Conservation (phyloP, 2,113 vertebrate species). For the Erythrocercus mccallii region DNA sequence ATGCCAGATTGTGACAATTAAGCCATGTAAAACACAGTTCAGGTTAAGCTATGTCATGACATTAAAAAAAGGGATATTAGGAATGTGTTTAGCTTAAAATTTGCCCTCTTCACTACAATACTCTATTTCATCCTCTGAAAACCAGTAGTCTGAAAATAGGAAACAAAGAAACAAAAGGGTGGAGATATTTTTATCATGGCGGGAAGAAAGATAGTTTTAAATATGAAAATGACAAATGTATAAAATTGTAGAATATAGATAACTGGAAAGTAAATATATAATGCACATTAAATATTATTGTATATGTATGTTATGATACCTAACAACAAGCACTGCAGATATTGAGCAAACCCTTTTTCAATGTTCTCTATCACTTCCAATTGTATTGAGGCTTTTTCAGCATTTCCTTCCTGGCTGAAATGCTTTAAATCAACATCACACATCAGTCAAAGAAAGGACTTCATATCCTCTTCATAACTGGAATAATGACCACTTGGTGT, state of each 20-base stretch:
- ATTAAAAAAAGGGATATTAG: not conserved
- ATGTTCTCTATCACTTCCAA: not conserved
- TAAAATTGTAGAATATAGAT: not conserved
- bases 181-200: not conserved
- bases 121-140: not conserved
- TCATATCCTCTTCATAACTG: not conserved
- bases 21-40: not conserved
- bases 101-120: not conserved
- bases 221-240: not conserved
- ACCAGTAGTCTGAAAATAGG: not conserved
- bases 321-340: not conserved
- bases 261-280: not conserved
- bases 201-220: not conserved
- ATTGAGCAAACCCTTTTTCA: not conserved
- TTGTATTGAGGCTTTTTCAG: not conserved
- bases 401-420: not conserved
- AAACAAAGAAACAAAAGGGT: not conserved
- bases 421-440: not conserved
- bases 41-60: not conserved
- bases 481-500: rapidly evolving
- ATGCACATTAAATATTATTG: not conserved
- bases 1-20: not conserved
- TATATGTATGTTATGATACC: not conserved
- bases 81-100: not conserved
- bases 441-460: not conserved